Conservation (phyloP, 2,888 invertebrate species). For the Idaea aversata region DNA sequence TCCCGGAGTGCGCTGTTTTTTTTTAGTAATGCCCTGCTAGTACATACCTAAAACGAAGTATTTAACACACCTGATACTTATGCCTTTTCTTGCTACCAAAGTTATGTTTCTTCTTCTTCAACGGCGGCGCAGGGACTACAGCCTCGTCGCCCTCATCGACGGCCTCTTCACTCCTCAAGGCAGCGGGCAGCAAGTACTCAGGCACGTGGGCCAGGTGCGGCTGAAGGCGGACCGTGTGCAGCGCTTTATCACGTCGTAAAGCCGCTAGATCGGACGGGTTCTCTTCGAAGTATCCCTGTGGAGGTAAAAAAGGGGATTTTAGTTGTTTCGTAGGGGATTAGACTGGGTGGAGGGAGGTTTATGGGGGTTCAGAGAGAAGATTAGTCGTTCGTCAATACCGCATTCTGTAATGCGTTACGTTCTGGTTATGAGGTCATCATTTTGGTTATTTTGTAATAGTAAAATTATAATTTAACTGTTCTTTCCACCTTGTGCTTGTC, state of each 20-base stretch:
- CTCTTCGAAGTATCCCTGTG: slow-evolving; percentile 92
- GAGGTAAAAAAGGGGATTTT: neutral
- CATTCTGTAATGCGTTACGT: slow-evolving; percentile 50
- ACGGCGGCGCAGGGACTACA: slow-evolving; percentile 32
- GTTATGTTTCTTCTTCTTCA: slow-evolving; percentile 56
- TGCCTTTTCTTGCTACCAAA: slow-evolving; percentile 66
- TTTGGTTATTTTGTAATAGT: slow-evolving; percentile 3
- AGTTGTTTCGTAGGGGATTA: no score
- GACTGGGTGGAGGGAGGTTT: neutral
- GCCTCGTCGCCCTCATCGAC: slow-evolving; percentile 55
- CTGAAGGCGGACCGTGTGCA: slow-evolving; percentile 91
- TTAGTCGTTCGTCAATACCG: slow-evolving; percentile 73
- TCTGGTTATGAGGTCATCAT: slow-evolving; percentile 41
- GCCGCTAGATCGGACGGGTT: slow-evolving; percentile 94
- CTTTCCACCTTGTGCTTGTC: no score
- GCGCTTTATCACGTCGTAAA: slow-evolving; percentile 90
- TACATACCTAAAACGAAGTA: no score
- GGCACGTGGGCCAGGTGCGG: slow-evolving; percentile 94
- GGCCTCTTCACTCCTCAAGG: slow-evolving; percentile 83
- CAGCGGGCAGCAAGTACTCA: slow-evolving; percentile 92
- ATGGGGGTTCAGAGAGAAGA: slow-evolving; percentile 70
- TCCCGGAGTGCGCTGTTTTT: no score
- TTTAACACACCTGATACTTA: slow-evolving; percentile 62
- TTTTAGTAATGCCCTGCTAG: no score
- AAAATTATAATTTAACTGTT: no score